phyloP scores from a whole-genome alignment of 2,113 vertebrate species.

The Cettia cetti region DNA sequence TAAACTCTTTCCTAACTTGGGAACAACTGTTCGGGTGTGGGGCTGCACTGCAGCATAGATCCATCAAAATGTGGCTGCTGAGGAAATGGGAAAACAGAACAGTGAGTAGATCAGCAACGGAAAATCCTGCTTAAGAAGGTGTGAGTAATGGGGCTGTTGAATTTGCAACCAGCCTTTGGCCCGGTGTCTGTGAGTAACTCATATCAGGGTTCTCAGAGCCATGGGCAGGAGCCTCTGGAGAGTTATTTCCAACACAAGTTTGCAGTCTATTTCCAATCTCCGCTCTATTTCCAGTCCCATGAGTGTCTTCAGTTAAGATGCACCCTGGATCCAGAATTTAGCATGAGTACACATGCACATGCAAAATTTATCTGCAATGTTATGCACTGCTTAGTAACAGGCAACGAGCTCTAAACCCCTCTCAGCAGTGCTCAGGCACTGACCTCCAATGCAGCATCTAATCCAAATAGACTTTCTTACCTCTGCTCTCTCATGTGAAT shows the following conservation, averaged over 20 bases:
- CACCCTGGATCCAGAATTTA: background rate
- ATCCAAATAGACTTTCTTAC: background rate
- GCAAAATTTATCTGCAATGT: background rate
- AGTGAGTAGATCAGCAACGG: fast-evolving
- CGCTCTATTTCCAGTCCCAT: background rate
- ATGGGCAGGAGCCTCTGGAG: background rate
- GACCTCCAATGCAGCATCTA: background rate
- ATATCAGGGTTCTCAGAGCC: fast-evolving
- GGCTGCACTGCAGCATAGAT: background rate
- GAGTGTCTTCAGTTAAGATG: background rate
- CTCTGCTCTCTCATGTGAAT: background rate
- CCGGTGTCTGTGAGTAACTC: fast-evolving
- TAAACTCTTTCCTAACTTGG: no score
- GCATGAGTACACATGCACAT: background rate
- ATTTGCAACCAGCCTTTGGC: background rate
- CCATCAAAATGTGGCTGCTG: background rate
- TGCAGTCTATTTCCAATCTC: background rate
- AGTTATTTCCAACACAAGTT: background rate
- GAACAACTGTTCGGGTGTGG: no score
- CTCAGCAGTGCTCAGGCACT: background rate
- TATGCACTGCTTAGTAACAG: background rate
- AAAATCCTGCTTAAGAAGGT: background rate
- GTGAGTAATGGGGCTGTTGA: fast-evolving
- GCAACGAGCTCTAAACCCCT: background rate
- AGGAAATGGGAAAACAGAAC: background rate